These are phyloP conservation scores for Spinus olivaceus DNA, from an alignment of 2,797 vertebrate genomes.

Conservation along the genomic window DNA sequence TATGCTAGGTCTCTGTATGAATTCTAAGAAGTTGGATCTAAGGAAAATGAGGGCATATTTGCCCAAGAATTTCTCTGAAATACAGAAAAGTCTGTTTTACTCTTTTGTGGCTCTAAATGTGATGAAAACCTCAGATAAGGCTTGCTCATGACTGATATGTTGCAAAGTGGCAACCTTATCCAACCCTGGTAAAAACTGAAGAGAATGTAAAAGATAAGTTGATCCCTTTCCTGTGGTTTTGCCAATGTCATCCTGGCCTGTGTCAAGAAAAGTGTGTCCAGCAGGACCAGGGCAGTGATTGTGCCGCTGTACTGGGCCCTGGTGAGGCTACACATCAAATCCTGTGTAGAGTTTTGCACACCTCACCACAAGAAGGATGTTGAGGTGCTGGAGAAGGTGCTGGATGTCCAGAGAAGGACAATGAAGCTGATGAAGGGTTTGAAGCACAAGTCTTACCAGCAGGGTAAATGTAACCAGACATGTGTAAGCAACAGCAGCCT, in stretches of 20 bases:
- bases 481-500: background rate
- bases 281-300: background rate
- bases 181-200: background rate
- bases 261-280: background rate
- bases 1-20: background rate
- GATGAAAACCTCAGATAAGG: background rate
- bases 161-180: background rate
- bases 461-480: background rate
- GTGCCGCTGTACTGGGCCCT: accelerated
- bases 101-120: background rate
- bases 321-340: background rate
- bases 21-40: background rate
- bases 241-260: background rate
- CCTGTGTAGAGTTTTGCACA: background rate
- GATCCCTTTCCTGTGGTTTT: background rate
- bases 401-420: background rate
- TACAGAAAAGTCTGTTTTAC: background rate
- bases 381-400: background rate
- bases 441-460: background rate
- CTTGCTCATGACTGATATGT: background rate
- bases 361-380: background rate
- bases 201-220: background rate
- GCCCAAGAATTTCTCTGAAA: background rate
- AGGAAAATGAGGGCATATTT: conserved; percentile 21
- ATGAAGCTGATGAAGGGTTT: background rate